Conservation (phyloP, 1,140 invertebrate genomes). For the Eriocheir sinensis region DNA sequence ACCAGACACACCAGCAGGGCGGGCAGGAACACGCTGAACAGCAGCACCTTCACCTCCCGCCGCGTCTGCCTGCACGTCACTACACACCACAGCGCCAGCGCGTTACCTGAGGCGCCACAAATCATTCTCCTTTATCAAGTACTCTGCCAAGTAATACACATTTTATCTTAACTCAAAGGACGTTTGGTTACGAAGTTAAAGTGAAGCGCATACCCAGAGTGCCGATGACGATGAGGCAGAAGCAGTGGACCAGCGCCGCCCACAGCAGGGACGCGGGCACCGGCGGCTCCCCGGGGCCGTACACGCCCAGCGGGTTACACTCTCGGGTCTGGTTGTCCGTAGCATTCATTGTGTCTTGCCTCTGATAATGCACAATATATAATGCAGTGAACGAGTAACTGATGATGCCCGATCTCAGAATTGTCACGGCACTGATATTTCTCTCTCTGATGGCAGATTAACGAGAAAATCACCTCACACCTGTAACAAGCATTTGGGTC, state of each 20-base stretch:
- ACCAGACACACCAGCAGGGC: constrained; percentile 19
- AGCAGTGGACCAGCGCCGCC: not conserved
- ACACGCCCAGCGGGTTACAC: not conserved
- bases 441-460: no score
- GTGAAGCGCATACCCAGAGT: not conserved
- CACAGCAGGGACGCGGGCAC: not conserved
- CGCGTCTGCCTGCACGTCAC: constrained; percentile 29
- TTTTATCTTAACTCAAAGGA: not conserved
- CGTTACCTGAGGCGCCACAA: constrained; percentile 44
- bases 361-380: no score
- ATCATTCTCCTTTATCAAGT: not conserved
- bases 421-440: no score
- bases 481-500: no score
- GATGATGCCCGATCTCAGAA: no score
- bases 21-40: constrained; percentile 29
- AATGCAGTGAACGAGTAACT: no score
- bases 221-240: not conserved
- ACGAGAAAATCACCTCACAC: no score
- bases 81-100: constrained; percentile 50
- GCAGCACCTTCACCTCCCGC: not conserved
- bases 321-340: not conserved
- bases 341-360: not conserved
- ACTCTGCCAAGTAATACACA: not conserved
- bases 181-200: not conserved
- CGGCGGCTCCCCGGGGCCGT: not conserved